phyloP scores from a whole-genome alignment of 2,888 invertebrate genomes.

The Xestia ashworthii region DNA sequence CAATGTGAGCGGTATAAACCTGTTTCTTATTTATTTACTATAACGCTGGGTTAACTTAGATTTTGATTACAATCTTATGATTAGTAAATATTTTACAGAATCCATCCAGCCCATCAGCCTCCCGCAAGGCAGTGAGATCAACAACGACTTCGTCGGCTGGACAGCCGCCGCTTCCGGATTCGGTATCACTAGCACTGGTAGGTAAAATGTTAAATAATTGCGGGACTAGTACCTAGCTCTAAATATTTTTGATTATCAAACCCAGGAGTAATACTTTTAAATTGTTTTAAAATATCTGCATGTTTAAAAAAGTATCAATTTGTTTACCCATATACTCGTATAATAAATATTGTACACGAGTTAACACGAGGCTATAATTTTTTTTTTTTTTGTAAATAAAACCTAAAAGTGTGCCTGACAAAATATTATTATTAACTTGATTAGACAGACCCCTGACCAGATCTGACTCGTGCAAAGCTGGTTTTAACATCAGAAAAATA shows the following conservation, averaged over 20 bases:
- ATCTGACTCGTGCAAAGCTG: neutral
- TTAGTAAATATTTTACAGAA: slow-evolving; percentile 64
- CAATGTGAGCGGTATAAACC: neutral
- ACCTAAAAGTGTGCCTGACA: neutral
- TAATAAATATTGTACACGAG: no score
- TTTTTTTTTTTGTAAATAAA: neutral
- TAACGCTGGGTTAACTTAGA: neutral
- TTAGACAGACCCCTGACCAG: neutral
- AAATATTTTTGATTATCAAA: neutral
- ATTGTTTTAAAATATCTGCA: no score
- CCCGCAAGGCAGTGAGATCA: slow-evolving; percentile 68
- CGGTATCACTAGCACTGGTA: slow-evolving; percentile 74
- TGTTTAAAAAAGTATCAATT: neutral
- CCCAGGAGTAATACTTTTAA: no score
- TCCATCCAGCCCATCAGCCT: slow-evolving; percentile 75
- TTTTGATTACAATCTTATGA: neutral
- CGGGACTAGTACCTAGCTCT: neutral
- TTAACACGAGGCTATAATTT: neutral
- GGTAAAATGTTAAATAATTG: slow-evolving; percentile 11
- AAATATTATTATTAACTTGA: neutral
- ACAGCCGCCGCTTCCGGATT: slow-evolving; percentile 76
- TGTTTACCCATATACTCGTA: no score
- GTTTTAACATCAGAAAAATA: neutral
- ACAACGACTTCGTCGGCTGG: slow-evolving; percentile 67
- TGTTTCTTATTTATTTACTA: neutral